These are phyloP conservation scores for Syncerus caffer DNA, from an alignment of 2,797 vertebrate genomes.

Conservation along the genomic window DNA sequence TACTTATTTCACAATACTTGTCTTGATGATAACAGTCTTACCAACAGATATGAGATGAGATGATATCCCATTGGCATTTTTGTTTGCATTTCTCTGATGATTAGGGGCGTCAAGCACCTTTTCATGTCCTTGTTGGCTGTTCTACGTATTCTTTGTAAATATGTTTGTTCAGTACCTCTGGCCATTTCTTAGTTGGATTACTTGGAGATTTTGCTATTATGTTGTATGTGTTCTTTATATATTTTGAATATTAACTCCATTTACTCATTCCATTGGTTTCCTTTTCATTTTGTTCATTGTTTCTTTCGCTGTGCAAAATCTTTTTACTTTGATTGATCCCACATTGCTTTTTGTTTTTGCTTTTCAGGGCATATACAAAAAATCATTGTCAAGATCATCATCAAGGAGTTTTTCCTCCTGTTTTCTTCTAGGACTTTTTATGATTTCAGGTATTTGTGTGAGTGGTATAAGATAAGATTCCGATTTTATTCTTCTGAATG, in stretches of 20 bases:
- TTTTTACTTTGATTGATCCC: not conserved
- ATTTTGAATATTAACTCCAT: not conserved
- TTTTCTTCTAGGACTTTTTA: not conserved
- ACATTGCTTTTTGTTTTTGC: not conserved
- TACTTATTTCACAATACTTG: too few relatives aligned
- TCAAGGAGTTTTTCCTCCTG: not conserved
- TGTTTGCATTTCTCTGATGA: not conserved
- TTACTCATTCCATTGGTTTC: not conserved
- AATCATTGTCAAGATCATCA: not conserved
- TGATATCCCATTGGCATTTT: not conserved
- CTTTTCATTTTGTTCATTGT: not conserved
- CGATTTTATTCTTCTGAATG: not conserved
- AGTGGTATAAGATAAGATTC: not conserved
- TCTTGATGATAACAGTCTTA: not conserved
- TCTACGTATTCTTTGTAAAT: not conserved
- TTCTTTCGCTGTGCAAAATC: not conserved
- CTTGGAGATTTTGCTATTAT: not conserved
- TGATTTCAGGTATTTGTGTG: not conserved
- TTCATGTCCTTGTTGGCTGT: not conserved
- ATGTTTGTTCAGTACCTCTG: not conserved
- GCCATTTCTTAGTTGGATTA: not conserved
- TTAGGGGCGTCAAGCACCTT: not conserved
- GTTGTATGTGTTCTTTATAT: not conserved
- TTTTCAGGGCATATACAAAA: not conserved
- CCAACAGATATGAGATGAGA: not conserved